Conservation (phyloP, 2,888 invertebrate genomes). For the Lissocephala sabroskyi region DNA sequence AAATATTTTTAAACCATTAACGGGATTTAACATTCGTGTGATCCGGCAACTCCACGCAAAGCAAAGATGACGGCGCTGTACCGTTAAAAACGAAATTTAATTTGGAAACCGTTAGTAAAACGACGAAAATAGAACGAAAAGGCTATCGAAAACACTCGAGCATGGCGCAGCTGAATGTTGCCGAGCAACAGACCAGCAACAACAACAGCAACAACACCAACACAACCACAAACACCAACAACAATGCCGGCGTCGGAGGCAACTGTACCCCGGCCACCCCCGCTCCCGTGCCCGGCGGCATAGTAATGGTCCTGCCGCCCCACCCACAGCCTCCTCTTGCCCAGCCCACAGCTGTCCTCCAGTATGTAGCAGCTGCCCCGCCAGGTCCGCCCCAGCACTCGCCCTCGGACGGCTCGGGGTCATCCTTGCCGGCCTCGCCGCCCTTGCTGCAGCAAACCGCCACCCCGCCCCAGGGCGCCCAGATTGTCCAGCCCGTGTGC, state of each 20-base stretch:
- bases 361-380: conserved; percentile 37
- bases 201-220: conserved; percentile 22
- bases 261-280: conserved; percentile 30
- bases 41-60: too few species aligned
- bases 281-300: conserved; percentile 49
- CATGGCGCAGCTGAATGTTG: conserved; percentile 71
- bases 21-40: too few species aligned
- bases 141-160: too few species aligned
- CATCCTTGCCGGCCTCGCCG: conserved; percentile 67
- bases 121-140: too few species aligned
- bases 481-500: conserved; percentile 68
- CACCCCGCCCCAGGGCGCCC: conserved; percentile 66
- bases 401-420: conserved; percentile 63
- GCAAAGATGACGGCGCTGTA: too few species aligned
- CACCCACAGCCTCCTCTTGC: conserved; percentile 22
- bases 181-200: conserved; percentile 57
- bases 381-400: conserved; percentile 53
- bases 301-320: conserved; percentile 53
- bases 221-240: conserved; percentile 23
- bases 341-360: conserved; percentile 15
- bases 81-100: too few species aligned
- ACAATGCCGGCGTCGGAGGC: conserved; percentile 28
- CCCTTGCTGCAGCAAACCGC: conserved; percentile 67
- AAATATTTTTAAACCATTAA: conserved; percentile 4
- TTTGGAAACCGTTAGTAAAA: too few species aligned